These are phyloP conservation scores for Aleiodes leptofemur DNA, from an alignment of 2,888 invertebrate genomes.

Conservation along the genomic window DNA sequence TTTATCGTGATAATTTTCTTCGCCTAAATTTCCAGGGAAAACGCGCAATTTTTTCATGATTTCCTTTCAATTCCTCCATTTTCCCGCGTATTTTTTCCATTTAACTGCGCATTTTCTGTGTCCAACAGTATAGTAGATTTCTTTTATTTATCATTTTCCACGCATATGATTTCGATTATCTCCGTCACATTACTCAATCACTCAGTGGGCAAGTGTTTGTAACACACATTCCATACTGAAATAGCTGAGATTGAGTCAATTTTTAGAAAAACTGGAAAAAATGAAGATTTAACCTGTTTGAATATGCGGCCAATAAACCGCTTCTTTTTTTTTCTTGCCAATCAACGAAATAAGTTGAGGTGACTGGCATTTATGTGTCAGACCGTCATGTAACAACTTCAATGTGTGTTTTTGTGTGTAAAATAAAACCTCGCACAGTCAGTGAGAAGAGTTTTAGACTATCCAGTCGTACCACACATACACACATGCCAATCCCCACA, in stretches of 20 bases:
- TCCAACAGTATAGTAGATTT: constrained; percentile 36
- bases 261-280: too few species aligned
- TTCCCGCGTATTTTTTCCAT: constrained; percentile 57
- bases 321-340: not conserved
- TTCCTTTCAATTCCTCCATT: constrained; percentile 65
- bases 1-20: too few species aligned
- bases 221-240: too few species aligned
- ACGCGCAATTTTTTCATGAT: not conserved
- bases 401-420: too few species aligned
- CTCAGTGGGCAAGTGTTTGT: not conserved
- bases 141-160: not conserved
- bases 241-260: too few species aligned
- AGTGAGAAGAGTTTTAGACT: constrained; percentile 21
- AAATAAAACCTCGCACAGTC: not conserved
- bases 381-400: constrained; percentile 14
- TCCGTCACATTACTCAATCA: not conserved
- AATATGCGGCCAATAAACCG: too few species aligned
- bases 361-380: constrained; percentile 22
- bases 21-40: constrained; percentile 34
- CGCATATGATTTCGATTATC: constrained; percentile 11
- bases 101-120: constrained; percentile 1
- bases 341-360: not conserved
- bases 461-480: constrained; percentile 40
- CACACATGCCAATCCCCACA: constrained; percentile 33
- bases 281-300: too few species aligned